Evolutionary conservation across 2,888 invertebrate species (phyloP).

Genomic region (Drosophila planitibia): DNA sequence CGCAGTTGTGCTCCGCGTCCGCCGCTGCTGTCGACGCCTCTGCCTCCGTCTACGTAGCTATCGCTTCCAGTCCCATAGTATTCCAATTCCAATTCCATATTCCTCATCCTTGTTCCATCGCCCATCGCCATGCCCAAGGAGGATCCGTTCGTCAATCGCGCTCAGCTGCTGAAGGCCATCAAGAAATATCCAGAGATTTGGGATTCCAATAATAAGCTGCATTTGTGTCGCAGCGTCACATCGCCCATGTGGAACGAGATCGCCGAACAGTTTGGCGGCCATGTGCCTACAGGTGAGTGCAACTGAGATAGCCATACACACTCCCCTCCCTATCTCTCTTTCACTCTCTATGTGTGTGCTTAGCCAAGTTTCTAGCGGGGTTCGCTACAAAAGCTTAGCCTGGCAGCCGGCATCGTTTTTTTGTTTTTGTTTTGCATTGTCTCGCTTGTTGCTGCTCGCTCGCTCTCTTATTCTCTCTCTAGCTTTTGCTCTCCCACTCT

Average conservation of each 20-base stretch:
- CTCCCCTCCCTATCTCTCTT: background rate
- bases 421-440: conserved; percentile 39
- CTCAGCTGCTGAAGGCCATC: conserved; percentile 82
- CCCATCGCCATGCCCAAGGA: conserved; percentile 75
- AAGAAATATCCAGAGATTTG: conserved; percentile 84
- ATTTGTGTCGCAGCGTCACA: conserved; percentile 83
- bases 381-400: conserved; percentile 24
- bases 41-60: conserved; percentile 6
- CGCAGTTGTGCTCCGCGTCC: conserved; percentile 81
- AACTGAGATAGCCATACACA: conserved; percentile 7
- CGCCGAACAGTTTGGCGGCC: conserved; percentile 83
- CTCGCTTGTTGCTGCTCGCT: conserved; percentile 19
- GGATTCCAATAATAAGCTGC: conserved; percentile 83
- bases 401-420: conserved; percentile 26
- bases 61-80: conserved; percentile 16
- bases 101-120: conserved; percentile 8
- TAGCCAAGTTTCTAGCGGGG: conserved; percentile 24
- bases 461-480: conserved; percentile 9
- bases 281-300: conserved; percentile 83
- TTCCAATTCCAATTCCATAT: conserved; percentile 14
- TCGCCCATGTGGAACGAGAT: conserved; percentile 84
- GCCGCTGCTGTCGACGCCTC: conserved; percentile 40
- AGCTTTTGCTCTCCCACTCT: conserved; percentile 4
- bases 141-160: conserved; percentile 83
- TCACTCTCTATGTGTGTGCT: background rate